phyloP scores from a whole-genome alignment of 2,797 vertebrate species.

The Erpetoichthys calabaricus region DNA sequence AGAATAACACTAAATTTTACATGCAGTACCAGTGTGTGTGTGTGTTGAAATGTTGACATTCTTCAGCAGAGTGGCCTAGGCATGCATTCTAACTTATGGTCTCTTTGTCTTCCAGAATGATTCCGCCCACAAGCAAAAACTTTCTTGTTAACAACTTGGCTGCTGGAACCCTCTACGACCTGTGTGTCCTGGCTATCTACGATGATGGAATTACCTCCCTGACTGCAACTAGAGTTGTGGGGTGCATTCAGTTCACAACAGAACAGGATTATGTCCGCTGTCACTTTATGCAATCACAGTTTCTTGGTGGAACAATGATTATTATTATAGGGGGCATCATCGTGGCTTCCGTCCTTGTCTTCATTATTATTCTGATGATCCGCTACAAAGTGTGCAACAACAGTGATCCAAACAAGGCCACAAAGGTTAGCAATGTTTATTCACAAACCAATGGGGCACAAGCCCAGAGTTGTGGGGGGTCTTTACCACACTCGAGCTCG shows the following conservation, averaged over 20 bases:
- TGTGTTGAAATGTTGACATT: neutral
- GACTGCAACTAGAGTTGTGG: slow-evolving; percentile 87
- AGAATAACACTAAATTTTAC: too few species aligned
- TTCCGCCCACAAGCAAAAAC: slow-evolving; percentile 91
- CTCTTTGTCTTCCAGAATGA: slow-evolving; percentile 68
- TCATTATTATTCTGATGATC: slow-evolving; percentile 98
- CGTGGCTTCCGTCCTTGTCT: slow-evolving; percentile 88
- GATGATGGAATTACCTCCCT: slow-evolving; percentile 88
- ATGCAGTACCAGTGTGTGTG: neutral
- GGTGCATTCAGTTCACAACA: slow-evolving; percentile 89
- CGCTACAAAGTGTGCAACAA: slow-evolving; percentile 92
- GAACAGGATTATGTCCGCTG: slow-evolving; percentile 91
- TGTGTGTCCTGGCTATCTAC: slow-evolving; percentile 92
- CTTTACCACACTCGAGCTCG: slow-evolving; percentile 61
- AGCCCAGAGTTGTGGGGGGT: slow-evolving; percentile 58
- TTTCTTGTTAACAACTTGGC: slow-evolving; percentile 96
- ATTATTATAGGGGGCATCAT: slow-evolving; percentile 97
- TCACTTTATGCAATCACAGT: slow-evolving; percentile 97
- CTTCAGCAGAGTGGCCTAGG: neutral
- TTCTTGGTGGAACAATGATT: slow-evolving; percentile 96
- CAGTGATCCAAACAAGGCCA: slow-evolving; percentile 66
- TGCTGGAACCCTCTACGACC: slow-evolving; percentile 78
- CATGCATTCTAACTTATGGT: slow-evolving; percentile 19
- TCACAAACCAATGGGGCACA: slow-evolving; percentile 90
- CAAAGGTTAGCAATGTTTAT: slow-evolving; percentile 80